Evolutionary conservation across 35 echinoderm and acorn worm genomes (phyloP), one percentile per base, ranked within the genome.

Genomic region (Heliocidaris erythrogramma): DNA sequence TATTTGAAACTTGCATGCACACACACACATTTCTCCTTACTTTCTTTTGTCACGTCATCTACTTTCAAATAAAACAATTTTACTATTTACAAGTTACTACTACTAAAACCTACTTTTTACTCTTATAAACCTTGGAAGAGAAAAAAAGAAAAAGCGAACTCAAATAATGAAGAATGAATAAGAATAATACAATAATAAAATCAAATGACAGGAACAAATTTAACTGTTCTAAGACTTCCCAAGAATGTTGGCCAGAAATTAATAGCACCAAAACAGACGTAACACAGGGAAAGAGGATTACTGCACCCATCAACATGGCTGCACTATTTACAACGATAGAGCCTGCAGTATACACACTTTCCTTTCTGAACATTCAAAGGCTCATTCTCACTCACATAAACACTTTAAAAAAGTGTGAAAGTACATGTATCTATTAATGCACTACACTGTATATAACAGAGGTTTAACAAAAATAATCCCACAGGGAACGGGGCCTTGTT

Each of bases 221-320:
- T n/a, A 27, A 78, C 14, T 78, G 65, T n/a, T 78, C 65, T 78
- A 78, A 42, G 7, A 78, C 2, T 78, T 78, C 14, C n/a, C 14
- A 78, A 78, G 65, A 78, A 78, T 78, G 65, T 78, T 78, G 65
- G 65, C 65, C 65, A 78, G 65, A 78, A 78, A 78, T 78, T 78
- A 24, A 78, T 78, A 78, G 65, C 65, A 78, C 65, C 65, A n/a
- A 27, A 78, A 78, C 65, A 78, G 5, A 78, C 65, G 35, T 42
- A 78, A 29, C 18, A 78, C 65, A n/a, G 8, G 65, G 65, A 78
- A 78, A 78, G 21, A 78, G 18, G 65, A 78, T 78, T 27, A 78
- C 24, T 78, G 27, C 5, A n/a, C 65, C 17, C 65, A 78, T 78
- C 65, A n/a, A n/a, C n/a, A n/a, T n/a, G n/a, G n/a, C n/a, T n/a